Percentiles rank a stretch among this genome's conserved stretches.
Conservation (phyloP, 1,140 invertebrate genomes). For the Papilio machaon region DNA sequence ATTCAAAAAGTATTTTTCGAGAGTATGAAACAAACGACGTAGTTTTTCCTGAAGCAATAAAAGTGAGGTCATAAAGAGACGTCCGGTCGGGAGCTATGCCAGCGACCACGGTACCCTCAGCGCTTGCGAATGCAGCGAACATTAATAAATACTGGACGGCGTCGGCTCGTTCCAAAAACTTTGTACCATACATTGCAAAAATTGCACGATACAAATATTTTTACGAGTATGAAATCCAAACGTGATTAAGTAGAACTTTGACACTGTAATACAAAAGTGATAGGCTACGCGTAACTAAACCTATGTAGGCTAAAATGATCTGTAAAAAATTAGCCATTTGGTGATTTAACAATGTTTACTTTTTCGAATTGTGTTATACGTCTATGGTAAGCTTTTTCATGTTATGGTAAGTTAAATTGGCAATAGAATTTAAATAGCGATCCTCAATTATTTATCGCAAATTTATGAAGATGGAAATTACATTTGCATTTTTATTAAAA, state of each 20-base stretch:
- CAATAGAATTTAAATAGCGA: conserved; percentile 40
- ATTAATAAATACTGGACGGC: conserved; percentile 24
- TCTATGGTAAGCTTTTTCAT: not conserved
- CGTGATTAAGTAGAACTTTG: not conserved
- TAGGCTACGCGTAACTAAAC: not conserved
- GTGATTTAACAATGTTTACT: not conserved
- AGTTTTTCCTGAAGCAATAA: conserved; percentile 77
- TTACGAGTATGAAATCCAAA: not conserved
- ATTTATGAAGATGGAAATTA: conserved; percentile 44
- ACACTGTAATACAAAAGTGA: not conserved
- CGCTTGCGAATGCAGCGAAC: conserved; percentile 20
- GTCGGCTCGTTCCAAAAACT: conserved; percentile 23
- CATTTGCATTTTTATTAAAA: conserved; percentile 45
- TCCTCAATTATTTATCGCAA: conserved; percentile 38
- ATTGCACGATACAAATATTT: conserved; percentile 12
- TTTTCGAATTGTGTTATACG: not conserved
- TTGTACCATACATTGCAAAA: conserved; percentile 1
- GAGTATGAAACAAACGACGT: conserved; percentile 60
- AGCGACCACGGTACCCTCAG: conserved; percentile 58
- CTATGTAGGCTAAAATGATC: not conserved
- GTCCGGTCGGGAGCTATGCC: conserved; percentile 74
- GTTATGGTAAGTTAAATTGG: conserved; percentile 17
- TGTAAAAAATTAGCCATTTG: not conserved
- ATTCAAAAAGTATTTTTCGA: conserved; percentile 46
- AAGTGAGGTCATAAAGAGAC: conserved; percentile 69